Base-by-base conservation (phyloP, 2,113 vertebrate species). In the Ursus arctos region DNA sequence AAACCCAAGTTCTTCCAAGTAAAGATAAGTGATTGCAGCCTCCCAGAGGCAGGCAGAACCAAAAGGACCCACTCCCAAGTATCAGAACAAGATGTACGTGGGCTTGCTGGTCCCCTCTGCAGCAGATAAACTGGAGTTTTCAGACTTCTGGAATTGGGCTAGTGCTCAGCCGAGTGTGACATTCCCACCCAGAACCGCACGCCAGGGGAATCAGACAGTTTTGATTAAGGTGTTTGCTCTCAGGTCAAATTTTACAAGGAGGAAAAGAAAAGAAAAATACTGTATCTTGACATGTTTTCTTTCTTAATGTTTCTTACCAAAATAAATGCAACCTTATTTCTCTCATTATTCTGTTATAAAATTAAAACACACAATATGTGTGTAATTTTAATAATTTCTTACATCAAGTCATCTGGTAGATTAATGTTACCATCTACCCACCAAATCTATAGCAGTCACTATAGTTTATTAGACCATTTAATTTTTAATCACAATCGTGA, bases 21-120 rank as follows among this genome's bases (percentile, higher is more conserved):
- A 22, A 15, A 65, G 82, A 18, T 1, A 5, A 12, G 36, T 1
- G 24, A 16, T 0, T 2, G 22, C 74, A 22, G 74, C 49, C 63
- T 55, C 74, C 31, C 7, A 22, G 69, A 2, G 5, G 33, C 1
- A 0, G 47, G 47, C 57, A 61, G 11, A 33, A 3, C 47, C 24
- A 0, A 49, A 22, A 0, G 7, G 51, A 2, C 69, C 36, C 2
- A 0, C 91, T 24, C 33, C 43, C 43, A 0, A 18, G 55, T 0
- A 3, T 40, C 12, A 1, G 43, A 15, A 31, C 3, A 0, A 7
- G n/a, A 3, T 1, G 5, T 0, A 2, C 26, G 1, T 4, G 6
- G 4, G 65, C 43, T 7, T 0, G 3, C 63, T 18, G 36, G 6
- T 8, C 15, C 7, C 28, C 53, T 51, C 40, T 7, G 2, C 0